phyloP scores from a whole-genome alignment of 23 tunicate genomes.

The Phallusia fumigata region DNA sequence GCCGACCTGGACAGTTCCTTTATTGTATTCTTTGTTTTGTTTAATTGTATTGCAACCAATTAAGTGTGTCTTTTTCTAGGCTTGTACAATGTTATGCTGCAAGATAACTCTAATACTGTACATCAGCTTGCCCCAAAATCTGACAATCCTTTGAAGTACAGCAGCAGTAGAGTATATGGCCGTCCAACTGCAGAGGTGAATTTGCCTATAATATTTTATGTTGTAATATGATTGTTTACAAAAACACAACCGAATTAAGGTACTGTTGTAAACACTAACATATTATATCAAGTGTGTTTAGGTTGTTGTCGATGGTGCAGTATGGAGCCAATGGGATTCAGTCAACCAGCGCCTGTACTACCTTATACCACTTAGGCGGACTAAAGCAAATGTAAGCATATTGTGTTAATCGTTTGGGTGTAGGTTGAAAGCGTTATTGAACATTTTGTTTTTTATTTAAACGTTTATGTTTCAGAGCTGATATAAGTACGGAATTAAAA shows the following conservation, averaged over 20 bases:
- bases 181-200: not conserved
- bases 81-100: not conserved
- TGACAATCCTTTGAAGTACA: too few species aligned
- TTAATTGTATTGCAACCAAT: too few species aligned
- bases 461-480: too few species aligned
- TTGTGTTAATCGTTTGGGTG: too few species aligned
- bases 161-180: not conserved
- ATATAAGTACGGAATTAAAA: not conserved
- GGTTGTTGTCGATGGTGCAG: slow-evolving; percentile 33
- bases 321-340: slow-evolving; percentile 84
- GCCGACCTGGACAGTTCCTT: too few species aligned
- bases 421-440: too few species aligned
- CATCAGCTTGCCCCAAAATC: not conserved
- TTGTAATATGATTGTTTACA: too few species aligned
- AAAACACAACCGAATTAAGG: too few species aligned
- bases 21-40: too few species aligned
- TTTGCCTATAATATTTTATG: not conserved
- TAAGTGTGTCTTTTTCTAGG: not conserved
- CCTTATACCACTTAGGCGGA: slow-evolving; percentile 26
- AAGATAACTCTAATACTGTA: not conserved
- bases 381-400: not conserved
- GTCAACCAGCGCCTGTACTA: slow-evolving; percentile 50
- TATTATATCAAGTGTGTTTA: not conserved
- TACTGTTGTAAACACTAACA: not conserved
- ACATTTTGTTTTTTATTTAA: too few species aligned